Evolutionary conservation across 2,113 vertebrate species (phyloP).

Genomic region (Sander lucioperca): DNA sequence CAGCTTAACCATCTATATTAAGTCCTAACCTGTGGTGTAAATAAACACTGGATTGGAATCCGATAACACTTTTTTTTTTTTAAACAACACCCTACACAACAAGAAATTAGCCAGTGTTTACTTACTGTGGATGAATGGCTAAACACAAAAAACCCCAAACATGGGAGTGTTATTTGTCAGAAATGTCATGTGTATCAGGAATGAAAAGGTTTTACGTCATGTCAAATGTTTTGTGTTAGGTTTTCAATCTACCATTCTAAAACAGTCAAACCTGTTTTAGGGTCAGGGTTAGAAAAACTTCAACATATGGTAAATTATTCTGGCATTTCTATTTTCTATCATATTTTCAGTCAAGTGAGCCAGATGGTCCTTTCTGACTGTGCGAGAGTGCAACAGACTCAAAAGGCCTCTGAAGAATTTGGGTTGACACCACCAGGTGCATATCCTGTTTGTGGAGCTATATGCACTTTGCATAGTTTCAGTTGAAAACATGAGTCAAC

Average conservation of each 20-base stretch:
- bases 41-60: neutral
- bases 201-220: slow-evolving; percentile 22
- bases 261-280: slow-evolving; percentile 48
- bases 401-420: slow-evolving; percentile 60
- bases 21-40: neutral
- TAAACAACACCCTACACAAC: neutral
- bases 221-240: neutral
- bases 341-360: slow-evolving; percentile 39
- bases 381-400: slow-evolving; percentile 35
- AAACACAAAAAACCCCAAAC: slow-evolving; percentile 11
- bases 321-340: slow-evolving; percentile 22
- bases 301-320: neutral
- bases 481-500: slow-evolving; percentile 68
- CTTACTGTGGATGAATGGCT: neutral
- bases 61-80: too few species aligned
- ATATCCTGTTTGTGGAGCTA: slow-evolving; percentile 71
- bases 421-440: slow-evolving; percentile 72
- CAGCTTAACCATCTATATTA: neutral
- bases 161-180: slow-evolving; percentile 12
- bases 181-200: slow-evolving; percentile 7
- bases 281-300: neutral
- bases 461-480: slow-evolving; percentile 66
- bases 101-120: slow-evolving; percentile 14
- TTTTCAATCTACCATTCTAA: slow-evolving; percentile 28
- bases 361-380: slow-evolving; percentile 56